Base-by-base conservation (phyloP, 2,113 vertebrate species). In the Paradisaea rubra region DNA sequence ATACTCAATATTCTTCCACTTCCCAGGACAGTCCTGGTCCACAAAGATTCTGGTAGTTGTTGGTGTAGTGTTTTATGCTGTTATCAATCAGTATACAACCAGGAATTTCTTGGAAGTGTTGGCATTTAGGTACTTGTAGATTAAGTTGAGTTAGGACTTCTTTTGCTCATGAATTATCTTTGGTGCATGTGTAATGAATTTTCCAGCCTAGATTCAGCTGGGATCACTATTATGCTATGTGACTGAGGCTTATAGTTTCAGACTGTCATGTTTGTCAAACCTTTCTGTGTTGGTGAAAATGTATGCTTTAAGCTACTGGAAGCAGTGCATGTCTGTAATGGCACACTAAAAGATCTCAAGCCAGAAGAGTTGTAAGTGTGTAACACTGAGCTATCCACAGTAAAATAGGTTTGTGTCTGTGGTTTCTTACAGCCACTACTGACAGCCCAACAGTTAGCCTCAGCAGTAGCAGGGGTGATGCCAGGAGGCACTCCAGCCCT, bases 401-500 rank as follows among this genome's bases (percentile, higher is more conserved):
- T 86, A 64, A 93, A 91, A 70, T 30, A 54, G 28, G 11, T 47
- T 30, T 22, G 7, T 89, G 28, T 94, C 25, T 97, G 53, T 97
- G 73, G 97, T 96, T 97, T 74, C 9, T 98, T 98, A 15, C 97
- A 99, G 99, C 98, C 99, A 31, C 97, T 99, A 87, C 97, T 99
- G 97, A 99, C 99, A 52, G 99, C 99, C 72, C 99, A 99, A 94
- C 99, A 99, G 96, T 92, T 99, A 79, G 99, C 99, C 70, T 99
- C 99, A 20, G 98, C 99, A 22, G 99, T 99, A 45, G 98, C 99
- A 0, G 99, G 99, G 53, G 99, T 99, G 97, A 99, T 99, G 99
- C 99, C 99, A 0, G 99, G 98, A 88, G 98, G 98, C 37, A 98
- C 98, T 41, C 98, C 98, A 15, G 98, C 98, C 94, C 98, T 99